A percentile compares a stretch with the other conserved stretches of the same genome.
Evolutionary conservation across 2,888 invertebrate species (phyloP).

Genomic region (Scrobipalpa atriplicella): DNA sequence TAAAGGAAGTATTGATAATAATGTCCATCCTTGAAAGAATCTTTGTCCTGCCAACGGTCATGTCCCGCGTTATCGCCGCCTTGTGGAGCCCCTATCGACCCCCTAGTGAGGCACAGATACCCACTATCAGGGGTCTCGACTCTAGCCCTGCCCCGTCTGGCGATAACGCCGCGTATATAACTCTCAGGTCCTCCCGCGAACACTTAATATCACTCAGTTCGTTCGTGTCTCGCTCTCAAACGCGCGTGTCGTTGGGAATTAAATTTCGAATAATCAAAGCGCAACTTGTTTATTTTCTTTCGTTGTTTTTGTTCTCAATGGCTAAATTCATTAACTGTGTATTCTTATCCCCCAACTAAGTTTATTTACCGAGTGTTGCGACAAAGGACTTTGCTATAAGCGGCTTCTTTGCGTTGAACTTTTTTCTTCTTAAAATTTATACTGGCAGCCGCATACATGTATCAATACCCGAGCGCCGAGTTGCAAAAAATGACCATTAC

Average conservation of each 20-base stretch:
- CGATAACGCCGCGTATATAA: constrained; percentile 73
- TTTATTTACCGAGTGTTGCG: constrained; percentile 45
- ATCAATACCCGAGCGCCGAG: constrained; percentile 63
- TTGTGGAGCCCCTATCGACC: constrained; percentile 46
- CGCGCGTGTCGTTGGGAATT: constrained; percentile 40
- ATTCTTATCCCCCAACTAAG: constrained; percentile 71
- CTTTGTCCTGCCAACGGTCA: constrained; percentile 23
- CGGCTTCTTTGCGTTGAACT: constrained; percentile 30
- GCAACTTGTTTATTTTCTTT: constrained; percentile 36
- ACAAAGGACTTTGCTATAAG: constrained; percentile 37
- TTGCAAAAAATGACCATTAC: constrained; percentile 79
- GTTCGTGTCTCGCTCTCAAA: constrained; percentile 35
- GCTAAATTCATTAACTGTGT: constrained; percentile 74
- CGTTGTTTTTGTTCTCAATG: constrained; percentile 57
- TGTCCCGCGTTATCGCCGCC: constrained; percentile 15
- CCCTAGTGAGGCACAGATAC: constrained; percentile 71
- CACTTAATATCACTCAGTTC: constrained; percentile 14
- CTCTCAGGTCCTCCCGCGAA: constrained; percentile 47
- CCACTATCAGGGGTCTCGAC: constrained; percentile 63
- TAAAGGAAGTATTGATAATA: constrained; percentile 4
- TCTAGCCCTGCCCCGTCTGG: constrained; percentile 54
- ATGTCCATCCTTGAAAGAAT: constrained; percentile 19
- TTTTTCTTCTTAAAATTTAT: constrained; percentile 54
- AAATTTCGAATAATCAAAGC: neutral
- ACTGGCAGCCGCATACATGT: constrained; percentile 71